Conservation (phyloP, 2,113 vertebrate genomes). For the Tragelaphus scriptus region DNA sequence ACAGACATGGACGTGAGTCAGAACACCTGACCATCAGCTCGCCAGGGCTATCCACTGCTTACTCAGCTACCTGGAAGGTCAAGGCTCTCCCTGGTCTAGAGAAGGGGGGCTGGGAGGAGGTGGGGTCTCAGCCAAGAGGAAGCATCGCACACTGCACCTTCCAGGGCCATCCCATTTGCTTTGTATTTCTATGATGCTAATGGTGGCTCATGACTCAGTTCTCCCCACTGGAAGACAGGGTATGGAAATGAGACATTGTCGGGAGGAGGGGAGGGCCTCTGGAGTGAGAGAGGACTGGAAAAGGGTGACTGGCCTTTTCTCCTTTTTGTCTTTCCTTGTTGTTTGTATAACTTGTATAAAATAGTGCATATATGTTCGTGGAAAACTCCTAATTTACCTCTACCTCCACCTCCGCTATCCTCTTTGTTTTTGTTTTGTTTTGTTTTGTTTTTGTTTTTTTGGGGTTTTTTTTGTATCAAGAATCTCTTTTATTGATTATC, state of each 20-base stretch:
- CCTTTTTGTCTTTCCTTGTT: not conserved
- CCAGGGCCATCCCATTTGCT: not conserved
- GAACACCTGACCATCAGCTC: fast-evolving
- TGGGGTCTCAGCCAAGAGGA: not conserved
- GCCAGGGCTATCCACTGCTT: not conserved
- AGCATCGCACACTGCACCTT: too few species aligned
- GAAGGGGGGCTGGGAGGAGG: not conserved
- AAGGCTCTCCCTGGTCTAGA: not conserved
- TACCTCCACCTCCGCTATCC: not conserved
- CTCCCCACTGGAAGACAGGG: not conserved
- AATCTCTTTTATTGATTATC: too few species aligned
- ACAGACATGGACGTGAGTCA: slow-evolving; percentile 27
- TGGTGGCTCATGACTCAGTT: not conserved
- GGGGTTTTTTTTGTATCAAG: too few species aligned
- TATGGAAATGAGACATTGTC: not conserved
- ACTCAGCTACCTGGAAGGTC: not conserved
- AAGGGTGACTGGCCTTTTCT: not conserved
- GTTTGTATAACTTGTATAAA: not conserved
- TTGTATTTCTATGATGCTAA: not conserved
- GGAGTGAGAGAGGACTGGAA: not conserved
- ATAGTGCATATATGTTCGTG: not conserved
- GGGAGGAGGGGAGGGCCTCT: not conserved
- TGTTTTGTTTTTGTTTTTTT: too few species aligned
- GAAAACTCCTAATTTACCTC: not conserved
- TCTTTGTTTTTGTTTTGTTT: too few species aligned